Percentiles rank a stretch among this genome's conserved stretches.
phyloP scores from a whole-genome alignment of 2,797 vertebrate genomes.

The Australoheros facetus region DNA sequence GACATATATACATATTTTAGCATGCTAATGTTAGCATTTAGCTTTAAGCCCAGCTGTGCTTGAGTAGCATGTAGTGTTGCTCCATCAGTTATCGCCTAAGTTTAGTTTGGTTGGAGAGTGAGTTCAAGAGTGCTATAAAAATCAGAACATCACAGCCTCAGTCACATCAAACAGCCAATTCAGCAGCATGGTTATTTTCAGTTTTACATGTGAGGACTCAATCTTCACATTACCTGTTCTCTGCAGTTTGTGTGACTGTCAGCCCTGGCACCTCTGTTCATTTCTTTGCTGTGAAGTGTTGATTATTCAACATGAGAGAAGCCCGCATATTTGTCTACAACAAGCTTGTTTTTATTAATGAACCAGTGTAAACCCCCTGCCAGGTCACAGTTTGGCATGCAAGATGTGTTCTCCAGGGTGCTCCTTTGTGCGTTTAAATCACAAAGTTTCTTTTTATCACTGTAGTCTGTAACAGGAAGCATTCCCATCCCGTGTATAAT shows the following conservation, averaged over 20 bases:
- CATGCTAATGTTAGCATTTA: background rate
- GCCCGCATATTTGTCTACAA: background rate
- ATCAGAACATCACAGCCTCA: conserved; percentile 18
- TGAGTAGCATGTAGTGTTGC: too few relatives aligned
- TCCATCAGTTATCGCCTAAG: background rate
- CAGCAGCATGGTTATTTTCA: conserved; percentile 32
- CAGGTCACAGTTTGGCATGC: conserved; percentile 27
- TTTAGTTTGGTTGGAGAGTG: conserved; percentile 18
- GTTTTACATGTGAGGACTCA: conserved; percentile 14
- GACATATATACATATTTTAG: background rate
- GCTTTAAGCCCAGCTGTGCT: background rate
- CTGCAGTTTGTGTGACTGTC: background rate
- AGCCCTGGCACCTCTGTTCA: conserved; percentile 13
- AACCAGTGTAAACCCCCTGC: conserved; percentile 12
- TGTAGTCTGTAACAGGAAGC: background rate
- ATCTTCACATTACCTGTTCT: conserved; percentile 6
- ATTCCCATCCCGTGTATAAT: background rate
- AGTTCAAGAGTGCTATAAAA: conserved; percentile 25
- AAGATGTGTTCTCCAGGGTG: background rate
- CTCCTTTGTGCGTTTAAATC: conserved; percentile 5
- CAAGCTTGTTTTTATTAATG: conserved; percentile 31
- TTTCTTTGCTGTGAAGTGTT: conserved; percentile 34
- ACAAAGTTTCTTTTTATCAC: conserved; percentile 8
- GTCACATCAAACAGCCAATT: conserved; percentile 15
- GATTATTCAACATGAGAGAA: conserved; percentile 20